These are phyloP conservation scores for Cuniculus paca DNA, from an alignment of 2,797 vertebrate species.

Conservation along the genomic window DNA sequence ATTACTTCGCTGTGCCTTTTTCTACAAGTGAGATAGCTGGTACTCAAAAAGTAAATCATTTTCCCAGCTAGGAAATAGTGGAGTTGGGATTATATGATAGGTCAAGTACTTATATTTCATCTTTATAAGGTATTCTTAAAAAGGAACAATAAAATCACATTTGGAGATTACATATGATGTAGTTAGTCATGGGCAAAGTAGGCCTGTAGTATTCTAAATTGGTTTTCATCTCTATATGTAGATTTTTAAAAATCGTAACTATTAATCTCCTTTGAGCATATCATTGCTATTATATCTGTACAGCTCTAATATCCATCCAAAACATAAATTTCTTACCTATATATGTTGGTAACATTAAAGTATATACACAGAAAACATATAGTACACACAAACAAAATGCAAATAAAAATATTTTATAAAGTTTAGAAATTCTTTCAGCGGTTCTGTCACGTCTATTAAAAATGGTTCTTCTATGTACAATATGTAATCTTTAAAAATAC, in stretches of 20 bases:
- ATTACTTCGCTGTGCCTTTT: background rate
- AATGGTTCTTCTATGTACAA: slow-evolving; percentile 83
- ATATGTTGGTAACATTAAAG: slow-evolving; percentile 82
- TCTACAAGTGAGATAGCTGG: background rate
- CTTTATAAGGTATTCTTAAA: slow-evolving; percentile 40
- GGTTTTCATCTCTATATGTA: slow-evolving; percentile 77
- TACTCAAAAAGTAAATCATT: slow-evolving; percentile 31
- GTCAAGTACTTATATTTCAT: slow-evolving; percentile 5
- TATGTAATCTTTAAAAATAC: slow-evolving; percentile 83
- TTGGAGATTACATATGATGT: slow-evolving; percentile 13
- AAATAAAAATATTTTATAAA: slow-evolving; percentile 84
- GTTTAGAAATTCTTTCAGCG: slow-evolving; percentile 82
- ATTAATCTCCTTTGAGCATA: slow-evolving; percentile 66
- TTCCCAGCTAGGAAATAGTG: slow-evolving; percentile 33
- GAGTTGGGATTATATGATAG: background rate
- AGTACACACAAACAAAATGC: slow-evolving; percentile 81
- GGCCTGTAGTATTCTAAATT: slow-evolving; percentile 17
- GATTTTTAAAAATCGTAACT: slow-evolving; percentile 67
- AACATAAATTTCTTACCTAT: slow-evolving; percentile 46
- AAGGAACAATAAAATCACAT: slow-evolving; percentile 47
- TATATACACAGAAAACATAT: slow-evolving; percentile 80
- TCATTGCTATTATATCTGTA: slow-evolving; percentile 68
- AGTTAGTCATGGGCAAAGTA: slow-evolving; percentile 54
- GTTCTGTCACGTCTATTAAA: slow-evolving; percentile 78
- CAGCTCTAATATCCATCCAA: slow-evolving; percentile 64